phyloP scores from a whole-genome alignment of 2,797 vertebrate species.

The Lacerta agilis region DNA sequence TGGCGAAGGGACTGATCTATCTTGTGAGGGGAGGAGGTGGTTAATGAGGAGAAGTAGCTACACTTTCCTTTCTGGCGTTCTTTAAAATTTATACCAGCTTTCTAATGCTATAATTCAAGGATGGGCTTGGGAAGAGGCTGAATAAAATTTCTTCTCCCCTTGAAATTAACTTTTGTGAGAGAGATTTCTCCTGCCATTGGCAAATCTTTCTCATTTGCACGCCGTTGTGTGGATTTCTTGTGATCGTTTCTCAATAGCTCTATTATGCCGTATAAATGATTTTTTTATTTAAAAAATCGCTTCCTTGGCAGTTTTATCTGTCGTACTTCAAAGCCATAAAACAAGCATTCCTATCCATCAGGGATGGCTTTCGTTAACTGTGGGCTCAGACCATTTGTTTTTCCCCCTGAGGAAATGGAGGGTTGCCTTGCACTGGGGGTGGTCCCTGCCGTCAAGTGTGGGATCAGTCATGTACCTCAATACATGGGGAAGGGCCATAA shows the following conservation, averaged over 20 bases:
- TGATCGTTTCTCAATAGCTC: constrained; percentile 19
- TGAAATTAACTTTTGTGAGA: constrained; percentile 24
- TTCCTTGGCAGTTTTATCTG: constrained; percentile 17
- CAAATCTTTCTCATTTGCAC: constrained; percentile 9
- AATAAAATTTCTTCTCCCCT: constrained; percentile 6
- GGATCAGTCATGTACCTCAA: too few relatives aligned
- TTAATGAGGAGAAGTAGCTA: constrained; percentile 1
- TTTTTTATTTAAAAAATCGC: neutral
- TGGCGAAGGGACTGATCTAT: neutral
- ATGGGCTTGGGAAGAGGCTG: neutral
- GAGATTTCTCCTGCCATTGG: constrained; percentile 21
- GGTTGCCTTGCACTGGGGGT: too few relatives aligned
- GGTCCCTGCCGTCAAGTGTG: neutral
- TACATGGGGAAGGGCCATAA: neutral
- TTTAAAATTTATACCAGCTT: neutral
- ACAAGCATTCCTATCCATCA: neutral
- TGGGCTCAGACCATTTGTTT: too few relatives aligned
- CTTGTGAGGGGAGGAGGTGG: neutral
- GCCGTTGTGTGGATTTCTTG: neutral
- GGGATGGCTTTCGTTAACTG: neutral
- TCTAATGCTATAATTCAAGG: constrained; percentile 7
- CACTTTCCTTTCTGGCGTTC: neutral
- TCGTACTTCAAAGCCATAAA: neutral
- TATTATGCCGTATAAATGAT: constrained; percentile 8
- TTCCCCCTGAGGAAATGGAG: too few relatives aligned